phyloP scores from a whole-genome alignment of 2,888 invertebrate genomes.

The Xylota sylvarum region DNA sequence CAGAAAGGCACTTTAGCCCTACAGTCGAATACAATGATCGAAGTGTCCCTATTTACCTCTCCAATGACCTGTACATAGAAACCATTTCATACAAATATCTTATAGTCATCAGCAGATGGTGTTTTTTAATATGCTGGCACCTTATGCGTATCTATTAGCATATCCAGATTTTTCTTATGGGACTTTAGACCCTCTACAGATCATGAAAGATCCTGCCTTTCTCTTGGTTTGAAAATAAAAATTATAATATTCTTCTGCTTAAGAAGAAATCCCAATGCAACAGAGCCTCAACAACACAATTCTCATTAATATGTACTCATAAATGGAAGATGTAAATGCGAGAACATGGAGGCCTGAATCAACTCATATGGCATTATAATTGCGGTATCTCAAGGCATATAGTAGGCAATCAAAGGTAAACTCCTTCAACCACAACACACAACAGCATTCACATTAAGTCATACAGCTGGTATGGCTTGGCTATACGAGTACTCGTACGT shows the following conservation, averaged over 20 bases:
- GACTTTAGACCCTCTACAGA: too few species aligned
- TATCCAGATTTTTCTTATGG: too few species aligned
- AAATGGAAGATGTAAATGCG: constrained; percentile 67
- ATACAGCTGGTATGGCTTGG: constrained; percentile 18
- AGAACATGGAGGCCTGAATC: constrained; percentile 39
- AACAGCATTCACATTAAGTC: constrained; percentile 62
- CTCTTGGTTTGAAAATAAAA: too few species aligned
- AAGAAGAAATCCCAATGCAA: background rate
- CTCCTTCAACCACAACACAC: constrained; percentile 15
- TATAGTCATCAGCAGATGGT: too few species aligned
- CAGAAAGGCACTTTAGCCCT: too few species aligned
- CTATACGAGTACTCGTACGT: constrained; percentile 30
- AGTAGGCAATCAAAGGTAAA: constrained; percentile 59
- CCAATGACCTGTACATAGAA: too few species aligned
- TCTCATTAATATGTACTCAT: constrained; percentile 63
- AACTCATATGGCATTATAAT: constrained; percentile 52
- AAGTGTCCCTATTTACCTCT: too few species aligned
- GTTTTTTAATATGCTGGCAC: too few species aligned
- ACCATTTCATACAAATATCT: too few species aligned
- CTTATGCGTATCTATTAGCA: too few species aligned
- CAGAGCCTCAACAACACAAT: background rate
- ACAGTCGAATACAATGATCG: too few species aligned
- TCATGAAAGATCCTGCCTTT: too few species aligned
- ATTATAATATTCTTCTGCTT: background rate
- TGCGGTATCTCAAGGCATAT: constrained; percentile 57